Conservation (phyloP, 2,888 invertebrate species). For the Lottia scabra region DNA sequence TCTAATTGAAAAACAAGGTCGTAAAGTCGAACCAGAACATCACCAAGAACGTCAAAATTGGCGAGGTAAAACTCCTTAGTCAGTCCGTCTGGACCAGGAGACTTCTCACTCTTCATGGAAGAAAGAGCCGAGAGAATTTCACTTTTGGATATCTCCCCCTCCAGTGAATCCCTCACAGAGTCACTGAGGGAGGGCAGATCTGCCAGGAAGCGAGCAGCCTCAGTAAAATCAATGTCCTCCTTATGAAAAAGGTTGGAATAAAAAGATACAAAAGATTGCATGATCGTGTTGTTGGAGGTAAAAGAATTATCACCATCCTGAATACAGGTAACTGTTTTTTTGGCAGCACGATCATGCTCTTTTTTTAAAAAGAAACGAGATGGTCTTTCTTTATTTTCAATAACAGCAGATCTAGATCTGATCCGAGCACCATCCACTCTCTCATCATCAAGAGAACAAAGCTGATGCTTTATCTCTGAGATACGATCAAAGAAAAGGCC, state of each 20-base stretch:
- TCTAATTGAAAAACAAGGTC: conserved; percentile 20
- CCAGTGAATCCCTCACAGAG: not conserved
- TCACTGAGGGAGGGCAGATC: not conserved
- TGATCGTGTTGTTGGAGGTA: too few species aligned
- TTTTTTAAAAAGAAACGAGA: conserved; percentile 18
- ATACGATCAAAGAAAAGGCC: conserved; percentile 8
- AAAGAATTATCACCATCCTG: too few species aligned
- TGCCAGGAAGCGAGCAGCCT: not conserved
- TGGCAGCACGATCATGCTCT: not conserved
- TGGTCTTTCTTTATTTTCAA: conserved; percentile 13
- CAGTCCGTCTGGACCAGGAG: conserved; percentile 37
- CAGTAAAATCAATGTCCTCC: too few species aligned
- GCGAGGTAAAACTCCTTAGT: conserved; percentile 32
- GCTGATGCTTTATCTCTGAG: conserved; percentile 8
- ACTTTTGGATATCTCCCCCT: conserved; percentile 6
- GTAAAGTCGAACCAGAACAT: conserved; percentile 20
- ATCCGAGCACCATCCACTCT: conserved; percentile 7
- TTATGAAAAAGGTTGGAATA: too few species aligned
- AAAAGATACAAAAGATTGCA: too few species aligned
- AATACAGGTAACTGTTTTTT: too few species aligned
- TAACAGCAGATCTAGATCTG: conserved; percentile 10
- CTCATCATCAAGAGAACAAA: not conserved
- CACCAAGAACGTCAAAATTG: conserved; percentile 25
- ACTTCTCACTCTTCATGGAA: conserved; percentile 27
- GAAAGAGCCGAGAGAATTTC: conserved; percentile 16